phyloP scores from a whole-genome alignment of 2,113 vertebrate species.

The Solenodon paradoxus region DNA sequence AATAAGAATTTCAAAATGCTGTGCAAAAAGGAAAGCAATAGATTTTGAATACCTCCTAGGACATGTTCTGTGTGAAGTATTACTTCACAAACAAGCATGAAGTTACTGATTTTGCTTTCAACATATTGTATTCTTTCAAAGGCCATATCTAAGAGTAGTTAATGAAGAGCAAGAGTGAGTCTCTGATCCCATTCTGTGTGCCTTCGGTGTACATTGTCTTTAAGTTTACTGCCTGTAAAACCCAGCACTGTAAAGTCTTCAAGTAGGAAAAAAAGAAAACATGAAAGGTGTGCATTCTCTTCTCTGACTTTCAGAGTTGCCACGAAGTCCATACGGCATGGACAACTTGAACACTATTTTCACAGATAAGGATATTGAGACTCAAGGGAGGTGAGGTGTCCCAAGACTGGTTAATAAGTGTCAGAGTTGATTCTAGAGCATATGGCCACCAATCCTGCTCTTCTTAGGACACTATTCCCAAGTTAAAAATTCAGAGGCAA shows the following conservation, averaged over 20 bases:
- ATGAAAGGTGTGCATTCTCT: neutral
- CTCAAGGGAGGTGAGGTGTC: neutral
- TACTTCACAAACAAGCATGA: neutral
- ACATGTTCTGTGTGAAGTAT: neutral
- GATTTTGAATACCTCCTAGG: neutral
- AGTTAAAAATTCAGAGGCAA: neutral
- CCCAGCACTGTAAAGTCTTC: neutral
- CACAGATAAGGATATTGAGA: neutral
- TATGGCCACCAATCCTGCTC: neutral
- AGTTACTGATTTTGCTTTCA: slow-evolving; percentile 12
- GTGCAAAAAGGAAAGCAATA: neutral
- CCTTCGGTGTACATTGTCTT: neutral
- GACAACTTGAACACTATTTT: neutral
- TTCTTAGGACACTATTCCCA: neutral
- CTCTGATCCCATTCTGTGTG: neutral
- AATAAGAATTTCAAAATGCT: neutral
- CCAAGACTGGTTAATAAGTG: neutral
- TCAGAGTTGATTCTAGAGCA: neutral
- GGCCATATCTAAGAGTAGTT: neutral
- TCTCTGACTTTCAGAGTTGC: neutral
- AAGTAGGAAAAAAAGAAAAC: neutral
- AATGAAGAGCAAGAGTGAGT: neutral
- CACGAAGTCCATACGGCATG: neutral
- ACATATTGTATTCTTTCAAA: neutral
- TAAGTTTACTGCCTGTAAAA: neutral